Percentiles rank a stretch among this genome's conserved stretches.
Evolutionary conservation across 1,140 invertebrate genomes (phyloP).

Genomic region (Lasioglossum albipes): DNA sequence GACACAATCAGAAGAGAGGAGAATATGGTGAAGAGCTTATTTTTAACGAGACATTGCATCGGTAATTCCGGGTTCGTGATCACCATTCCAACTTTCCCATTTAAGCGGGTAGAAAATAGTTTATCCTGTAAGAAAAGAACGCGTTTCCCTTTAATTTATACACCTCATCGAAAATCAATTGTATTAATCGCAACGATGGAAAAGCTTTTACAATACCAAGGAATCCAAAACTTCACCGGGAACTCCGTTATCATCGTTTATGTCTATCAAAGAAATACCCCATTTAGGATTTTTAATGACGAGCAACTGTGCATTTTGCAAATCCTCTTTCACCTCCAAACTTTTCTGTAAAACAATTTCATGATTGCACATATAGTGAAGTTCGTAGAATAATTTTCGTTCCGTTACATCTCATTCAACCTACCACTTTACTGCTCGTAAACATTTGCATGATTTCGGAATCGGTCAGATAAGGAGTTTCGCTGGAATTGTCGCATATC

Average conservation of each 20-base stretch:
- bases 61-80: slow-evolving; percentile 84
- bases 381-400: slow-evolving; percentile 21
- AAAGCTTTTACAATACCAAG: slow-evolving; percentile 69
- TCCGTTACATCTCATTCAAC: slow-evolving; percentile 42
- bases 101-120: slow-evolving; percentile 50
- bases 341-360: slow-evolving; percentile 70
- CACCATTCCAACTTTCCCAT: slow-evolving; percentile 60
- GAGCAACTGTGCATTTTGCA: slow-evolving; percentile 85
- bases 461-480: slow-evolving; percentile 81
- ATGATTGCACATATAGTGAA: slow-evolving; percentile 17
- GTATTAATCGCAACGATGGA: background rate
- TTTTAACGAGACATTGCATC: slow-evolving; percentile 84
- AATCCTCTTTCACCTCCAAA: slow-evolving; percentile 80
- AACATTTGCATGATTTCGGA: slow-evolving; percentile 79
- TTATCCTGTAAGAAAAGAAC: slow-evolving; percentile 74
- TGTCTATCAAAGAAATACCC: slow-evolving; percentile 83
- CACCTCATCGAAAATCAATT: background rate
- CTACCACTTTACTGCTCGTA: slow-evolving; percentile 68
- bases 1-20: slow-evolving; percentile 80
- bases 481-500: slow-evolving; percentile 81
- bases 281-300: slow-evolving; percentile 86
- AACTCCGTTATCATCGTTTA: slow-evolving; percentile 69
- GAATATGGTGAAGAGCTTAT: slow-evolving; percentile 83
- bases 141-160: slow-evolving; percentile 32
- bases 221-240: slow-evolving; percentile 68